Evolutionary conservation across 2,113 vertebrate species (phyloP).

Genomic region (Dipodomys spectabilis): DNA sequence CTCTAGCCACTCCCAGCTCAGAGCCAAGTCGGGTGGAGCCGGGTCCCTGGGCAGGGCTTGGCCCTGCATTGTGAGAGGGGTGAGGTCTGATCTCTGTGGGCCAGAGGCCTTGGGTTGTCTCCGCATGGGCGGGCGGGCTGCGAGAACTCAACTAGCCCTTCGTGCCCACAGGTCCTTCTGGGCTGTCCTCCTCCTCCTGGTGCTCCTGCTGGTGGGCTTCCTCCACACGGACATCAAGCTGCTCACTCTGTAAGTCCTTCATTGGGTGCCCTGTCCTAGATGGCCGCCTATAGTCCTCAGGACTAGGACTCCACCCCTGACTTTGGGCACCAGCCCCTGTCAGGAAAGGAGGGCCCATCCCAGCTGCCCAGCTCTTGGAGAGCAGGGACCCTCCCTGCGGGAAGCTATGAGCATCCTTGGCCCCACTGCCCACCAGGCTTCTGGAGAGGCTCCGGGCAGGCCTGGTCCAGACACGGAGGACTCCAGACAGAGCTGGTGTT

Average conservation of each 20-base stretch:
- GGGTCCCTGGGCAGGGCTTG: too few relatives aligned
- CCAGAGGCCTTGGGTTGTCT: too few relatives aligned
- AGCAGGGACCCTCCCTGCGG: background rate
- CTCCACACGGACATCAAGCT: background rate
- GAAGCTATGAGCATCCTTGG: background rate
- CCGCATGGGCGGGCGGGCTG: too few relatives aligned
- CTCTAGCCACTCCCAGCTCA: too few relatives aligned
- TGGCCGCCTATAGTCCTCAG: too few relatives aligned
- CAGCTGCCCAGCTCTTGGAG: background rate
- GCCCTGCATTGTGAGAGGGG: too few relatives aligned
- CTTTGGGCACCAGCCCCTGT: background rate
- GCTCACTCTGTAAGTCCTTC: constrained; percentile 48
- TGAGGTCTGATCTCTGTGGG: too few relatives aligned
- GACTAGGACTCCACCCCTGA: background rate
- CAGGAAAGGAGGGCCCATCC: background rate
- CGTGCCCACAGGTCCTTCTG: constrained; percentile 34
- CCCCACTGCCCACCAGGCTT: background rate
- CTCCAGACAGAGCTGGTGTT: background rate
- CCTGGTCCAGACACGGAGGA: background rate
- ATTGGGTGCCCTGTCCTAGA: accelerated
- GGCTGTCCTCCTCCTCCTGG: background rate
- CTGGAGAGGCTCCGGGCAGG: background rate
- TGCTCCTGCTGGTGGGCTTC: background rate
- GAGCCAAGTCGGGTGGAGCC: too few relatives aligned
- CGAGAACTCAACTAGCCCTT: background rate